These are phyloP conservation scores for Cryptotis parvus DNA, from an alignment of 2,113 vertebrate species.

Conservation along the genomic window DNA sequence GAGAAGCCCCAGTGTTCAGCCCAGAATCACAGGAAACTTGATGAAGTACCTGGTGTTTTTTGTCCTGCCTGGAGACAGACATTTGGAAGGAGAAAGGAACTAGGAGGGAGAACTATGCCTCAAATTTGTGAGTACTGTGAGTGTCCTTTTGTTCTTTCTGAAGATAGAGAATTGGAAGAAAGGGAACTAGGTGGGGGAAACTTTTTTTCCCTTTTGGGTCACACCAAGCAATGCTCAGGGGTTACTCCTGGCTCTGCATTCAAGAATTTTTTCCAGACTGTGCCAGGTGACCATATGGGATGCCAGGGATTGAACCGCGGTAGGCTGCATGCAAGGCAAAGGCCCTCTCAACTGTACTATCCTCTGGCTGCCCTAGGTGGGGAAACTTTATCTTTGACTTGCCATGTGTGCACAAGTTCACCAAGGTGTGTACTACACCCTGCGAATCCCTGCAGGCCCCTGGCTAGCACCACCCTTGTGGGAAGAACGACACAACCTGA, in stretches of 20 bases:
- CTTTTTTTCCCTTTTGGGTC: no score
- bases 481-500: neutral
- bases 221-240: no score
- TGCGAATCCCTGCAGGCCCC: neutral
- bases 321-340: no score
- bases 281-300: no score
- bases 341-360: no score
- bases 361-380: no score
- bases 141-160: neutral
- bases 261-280: no score
- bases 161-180: neutral
- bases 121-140: no score
- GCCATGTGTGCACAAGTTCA: neutral
- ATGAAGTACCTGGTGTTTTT: neutral
- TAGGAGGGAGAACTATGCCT: neutral
- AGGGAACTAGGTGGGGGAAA: neutral
- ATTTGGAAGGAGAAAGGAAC: neutral
- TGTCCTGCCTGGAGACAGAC: neutral
- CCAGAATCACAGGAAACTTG: neutral
- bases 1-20: no score
- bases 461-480: neutral
- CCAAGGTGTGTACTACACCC: neutral
- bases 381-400: neutral
- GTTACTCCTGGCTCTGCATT: no score
- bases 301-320: no score